Evolutionary conservation across 1,140 invertebrate genomes (phyloP).

Genomic region (Drosophila oshimai): DNA sequence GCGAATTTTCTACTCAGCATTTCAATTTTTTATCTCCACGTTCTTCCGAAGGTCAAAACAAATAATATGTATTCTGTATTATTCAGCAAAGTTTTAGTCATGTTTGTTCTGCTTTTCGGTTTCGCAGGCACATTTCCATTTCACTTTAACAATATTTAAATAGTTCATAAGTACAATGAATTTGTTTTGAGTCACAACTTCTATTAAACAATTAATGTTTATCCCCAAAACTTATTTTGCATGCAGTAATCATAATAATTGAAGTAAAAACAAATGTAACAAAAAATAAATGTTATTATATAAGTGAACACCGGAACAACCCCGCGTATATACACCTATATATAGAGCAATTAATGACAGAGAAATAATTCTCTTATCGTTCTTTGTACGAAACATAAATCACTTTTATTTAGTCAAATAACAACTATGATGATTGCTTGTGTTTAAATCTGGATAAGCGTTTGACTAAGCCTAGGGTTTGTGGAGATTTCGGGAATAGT

Average conservation of each 20-base stretch:
- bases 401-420: conserved; percentile 17
- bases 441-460: not conserved
- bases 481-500: conserved; percentile 2
- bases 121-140: too few relatives aligned
- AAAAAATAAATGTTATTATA: too few relatives aligned
- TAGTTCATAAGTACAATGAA: too few relatives aligned
- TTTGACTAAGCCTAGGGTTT: not conserved
- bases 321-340: not conserved
- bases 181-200: too few relatives aligned
- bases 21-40: not conserved
- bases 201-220: too few relatives aligned
- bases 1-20: not conserved
- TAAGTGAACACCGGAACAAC: not conserved
- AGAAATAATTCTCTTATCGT: not conserved
- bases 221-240: too few relatives aligned
- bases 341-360: not conserved
- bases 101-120: too few relatives aligned
- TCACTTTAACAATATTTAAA: too few relatives aligned
- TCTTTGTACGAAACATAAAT: not conserved
- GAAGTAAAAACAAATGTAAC: too few relatives aligned
- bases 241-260: too few relatives aligned
- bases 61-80: not conserved
- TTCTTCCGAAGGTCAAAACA: conserved; percentile 2
- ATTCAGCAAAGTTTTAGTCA: too few relatives aligned
- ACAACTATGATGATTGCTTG: conserved; percentile 11